phyloP scores from a whole-genome alignment of 1,140 invertebrate species.

The Belonocnema kinseyi region DNA sequence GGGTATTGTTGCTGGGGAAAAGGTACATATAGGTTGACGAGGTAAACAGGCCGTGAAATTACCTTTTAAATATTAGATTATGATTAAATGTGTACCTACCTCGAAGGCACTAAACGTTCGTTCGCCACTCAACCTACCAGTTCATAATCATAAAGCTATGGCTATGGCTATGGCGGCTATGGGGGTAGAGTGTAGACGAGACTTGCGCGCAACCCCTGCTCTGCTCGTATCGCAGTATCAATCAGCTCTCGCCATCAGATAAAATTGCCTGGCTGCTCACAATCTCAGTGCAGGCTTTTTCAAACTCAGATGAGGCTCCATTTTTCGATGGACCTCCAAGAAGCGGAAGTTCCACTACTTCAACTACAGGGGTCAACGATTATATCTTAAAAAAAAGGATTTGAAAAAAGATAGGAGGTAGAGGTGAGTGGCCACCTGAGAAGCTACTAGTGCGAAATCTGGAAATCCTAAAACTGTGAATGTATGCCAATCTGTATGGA shows the following conservation, averaged over 20 bases:
- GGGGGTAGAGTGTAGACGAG: constrained; percentile 57
- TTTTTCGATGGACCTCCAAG: constrained; percentile 44
- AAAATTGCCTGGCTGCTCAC: constrained; percentile 68
- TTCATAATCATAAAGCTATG: constrained; percentile 66
- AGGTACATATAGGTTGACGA: constrained; percentile 56
- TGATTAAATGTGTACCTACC: constrained; percentile 75
- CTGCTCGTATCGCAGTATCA: constrained; percentile 66
- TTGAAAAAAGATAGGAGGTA: no score
- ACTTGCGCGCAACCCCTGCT: constrained; percentile 49
- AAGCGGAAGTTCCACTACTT: constrained; percentile 35
- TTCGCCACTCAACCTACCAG: constrained; percentile 47
- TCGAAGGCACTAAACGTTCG: constrained; percentile 71
- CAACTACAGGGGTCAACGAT: not conserved
- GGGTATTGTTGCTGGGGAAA: not conserved
- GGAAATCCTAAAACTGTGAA: no score
- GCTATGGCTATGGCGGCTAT: constrained; percentile 39
- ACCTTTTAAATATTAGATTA: constrained; percentile 78
- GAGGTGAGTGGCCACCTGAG: no score
- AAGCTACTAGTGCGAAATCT: no score
- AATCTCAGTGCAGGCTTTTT: constrained; percentile 64
- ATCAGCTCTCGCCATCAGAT: constrained; percentile 72
- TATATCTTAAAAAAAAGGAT: not conserved
- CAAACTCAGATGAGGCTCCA: constrained; percentile 54
- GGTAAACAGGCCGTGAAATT: constrained; percentile 77
- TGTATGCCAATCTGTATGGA: no score